A percentile compares a stretch with the other conserved stretches of the same genome.
Evolutionary conservation across 2,888 invertebrate species (phyloP).

Genomic region (Aleiodes alternator): DNA sequence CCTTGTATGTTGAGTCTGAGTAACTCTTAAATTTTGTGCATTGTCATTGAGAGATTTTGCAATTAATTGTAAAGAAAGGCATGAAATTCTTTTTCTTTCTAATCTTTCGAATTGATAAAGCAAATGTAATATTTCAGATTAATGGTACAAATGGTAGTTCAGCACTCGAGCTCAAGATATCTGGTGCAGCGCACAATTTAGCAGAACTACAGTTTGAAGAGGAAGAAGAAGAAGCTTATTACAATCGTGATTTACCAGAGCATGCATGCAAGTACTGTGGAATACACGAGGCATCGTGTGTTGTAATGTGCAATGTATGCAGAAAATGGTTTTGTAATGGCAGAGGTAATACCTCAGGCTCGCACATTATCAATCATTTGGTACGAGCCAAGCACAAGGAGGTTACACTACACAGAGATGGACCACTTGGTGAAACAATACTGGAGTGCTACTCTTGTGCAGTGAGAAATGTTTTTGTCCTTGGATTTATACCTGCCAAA

Average conservation of each 20-base stretch:
- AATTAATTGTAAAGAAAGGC: too few species aligned
- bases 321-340: constrained; percentile 99
- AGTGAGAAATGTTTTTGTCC: constrained; percentile 97
- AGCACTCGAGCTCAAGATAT: constrained; percentile 79
- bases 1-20: neutral
- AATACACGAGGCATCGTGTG: constrained; percentile 97
- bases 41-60: neutral
- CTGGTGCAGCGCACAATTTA: constrained; percentile 83
- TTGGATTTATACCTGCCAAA: constrained; percentile 99
- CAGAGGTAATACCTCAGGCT: constrained; percentile 97
- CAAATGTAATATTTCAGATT: constrained; percentile 76
- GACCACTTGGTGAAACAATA: constrained; percentile 97
- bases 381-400: constrained; percentile 99
- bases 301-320: constrained; percentile 98
- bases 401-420: constrained; percentile 97
- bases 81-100: too few species aligned
- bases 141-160: constrained; percentile 81
- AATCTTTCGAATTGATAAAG: too few species aligned
- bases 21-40: neutral
- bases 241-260: constrained; percentile 92
- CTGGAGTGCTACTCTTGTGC: constrained; percentile 99
- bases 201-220: constrained; percentile 96
- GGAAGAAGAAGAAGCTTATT: constrained; percentile 94
- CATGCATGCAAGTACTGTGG: constrained; percentile 99
- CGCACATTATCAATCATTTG: constrained; percentile 98